Evolutionary conservation across 2,797 vertebrate species (phyloP).

Genomic region (Meda fulgida): DNA sequence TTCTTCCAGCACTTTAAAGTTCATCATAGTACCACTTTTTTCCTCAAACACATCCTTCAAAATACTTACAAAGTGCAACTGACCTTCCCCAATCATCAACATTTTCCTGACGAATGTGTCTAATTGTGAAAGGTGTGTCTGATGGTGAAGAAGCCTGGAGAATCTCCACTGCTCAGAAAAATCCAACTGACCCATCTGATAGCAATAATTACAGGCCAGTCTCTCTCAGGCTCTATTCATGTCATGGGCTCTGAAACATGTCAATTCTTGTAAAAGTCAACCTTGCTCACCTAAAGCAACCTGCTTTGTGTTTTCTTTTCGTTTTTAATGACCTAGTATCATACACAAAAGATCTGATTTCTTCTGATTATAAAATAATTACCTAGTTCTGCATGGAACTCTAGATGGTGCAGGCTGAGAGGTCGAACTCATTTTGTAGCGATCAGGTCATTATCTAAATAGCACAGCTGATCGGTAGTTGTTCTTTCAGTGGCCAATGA

Average conservation of each 20-base stretch:
- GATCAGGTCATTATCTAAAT: no score
- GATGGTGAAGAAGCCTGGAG: not conserved
- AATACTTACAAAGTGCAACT: not conserved
- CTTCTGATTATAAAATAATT: no score
- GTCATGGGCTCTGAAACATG: not conserved
- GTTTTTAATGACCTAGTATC: not conserved
- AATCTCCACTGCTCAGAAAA: not conserved
- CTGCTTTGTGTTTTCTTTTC: not conserved
- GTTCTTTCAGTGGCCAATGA: no score
- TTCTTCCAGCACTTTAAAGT: constrained; percentile 6
- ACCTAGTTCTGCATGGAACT: no score
- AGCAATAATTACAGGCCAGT: constrained; percentile 25
- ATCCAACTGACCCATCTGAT: constrained; percentile 3
- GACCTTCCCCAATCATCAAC: not conserved
- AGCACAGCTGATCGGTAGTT: no score
- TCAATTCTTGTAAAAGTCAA: constrained; percentile 2
- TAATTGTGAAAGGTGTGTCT: not conserved
- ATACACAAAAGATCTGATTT: not conserved
- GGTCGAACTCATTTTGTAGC: no score
- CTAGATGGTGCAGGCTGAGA: no score
- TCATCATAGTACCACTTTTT: constrained; percentile 6
- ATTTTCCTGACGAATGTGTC: not conserved
- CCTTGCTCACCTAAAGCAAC: not conserved
- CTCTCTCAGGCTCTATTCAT: not conserved
- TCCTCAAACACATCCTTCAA: not conserved